Evolutionary conservation across 37 sponge, comb jelly and placozoan genomes (phyloP), one percentile per base, ranked within the genome.

Genomic region (Dysidea cf. avara): DNA sequence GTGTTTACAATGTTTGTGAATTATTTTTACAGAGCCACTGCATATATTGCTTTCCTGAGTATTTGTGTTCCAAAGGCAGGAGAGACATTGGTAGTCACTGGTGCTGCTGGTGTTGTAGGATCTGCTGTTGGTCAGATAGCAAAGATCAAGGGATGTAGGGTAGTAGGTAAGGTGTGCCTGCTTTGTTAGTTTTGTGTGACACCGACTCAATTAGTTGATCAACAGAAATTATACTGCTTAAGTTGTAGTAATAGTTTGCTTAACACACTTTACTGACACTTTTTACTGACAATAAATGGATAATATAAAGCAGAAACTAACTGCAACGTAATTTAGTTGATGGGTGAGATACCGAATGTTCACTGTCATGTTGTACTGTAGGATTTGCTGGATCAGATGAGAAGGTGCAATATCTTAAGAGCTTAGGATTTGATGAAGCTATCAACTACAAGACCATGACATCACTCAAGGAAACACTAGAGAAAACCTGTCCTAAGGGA

Each of bases 41-140:
- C 95, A 0, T 94, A 94, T 52, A 86, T 83, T 86, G 95, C 92
- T 7, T 61, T 90, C 33, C 66, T 90, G 40, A 78, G 81, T 26
- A 30, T 90, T 0, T 79, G 83, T 39, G 39, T 1, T 11, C 88
- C 92, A 12, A 90, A 90, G 71, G 71, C 73, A 34, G 95, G 95
- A 18, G 92, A 94, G 54, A 90, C 92, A 46, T 58, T 94, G 51
- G 76, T 90, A 6, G 92, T 94, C 1, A 90, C 71, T 64, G 92
- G 71, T 24, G 95, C 95, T 53, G 95, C 95, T 64, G 95, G 95
- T 56, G 92, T 92, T 55, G 95, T 94, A 21, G 95, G 95, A 0
- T 80, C 83, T 54, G 28, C 68, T 58, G 95, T 43, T 5, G 71
- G 71, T 6, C 82, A 81, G 73, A 82, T 94, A 31, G 95, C 81